Evolutionary conservation across 2,113 vertebrate genomes (phyloP).

Genomic region (Baryphthengus martii): DNA sequence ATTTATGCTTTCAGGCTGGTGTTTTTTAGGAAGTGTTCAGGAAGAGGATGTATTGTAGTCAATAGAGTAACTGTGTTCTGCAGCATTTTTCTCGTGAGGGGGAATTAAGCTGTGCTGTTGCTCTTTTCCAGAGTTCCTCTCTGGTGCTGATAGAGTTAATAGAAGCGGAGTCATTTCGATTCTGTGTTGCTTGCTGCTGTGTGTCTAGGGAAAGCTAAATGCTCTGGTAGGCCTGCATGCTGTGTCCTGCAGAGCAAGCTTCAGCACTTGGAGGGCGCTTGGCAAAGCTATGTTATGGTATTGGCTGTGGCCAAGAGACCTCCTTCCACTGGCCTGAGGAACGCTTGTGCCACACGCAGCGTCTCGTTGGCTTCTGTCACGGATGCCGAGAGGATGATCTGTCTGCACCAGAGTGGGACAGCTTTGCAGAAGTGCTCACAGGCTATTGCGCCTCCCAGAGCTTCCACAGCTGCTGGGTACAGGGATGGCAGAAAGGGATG

Average conservation of each 20-base stretch:
- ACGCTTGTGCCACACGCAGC: background rate
- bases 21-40: background rate
- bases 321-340: background rate
- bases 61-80: background rate
- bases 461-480: background rate
- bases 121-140: background rate
- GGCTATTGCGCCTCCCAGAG: background rate
- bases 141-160: slow-evolving; percentile 6
- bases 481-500: background rate
- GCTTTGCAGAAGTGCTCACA: background rate
- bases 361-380: background rate
- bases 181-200: background rate
- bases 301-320: background rate
- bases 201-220: slow-evolving; percentile 14
- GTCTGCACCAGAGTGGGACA: fast-evolving
- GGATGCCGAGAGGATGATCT: background rate
- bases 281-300: background rate
- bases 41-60: background rate
- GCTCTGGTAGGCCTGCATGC: background rate
- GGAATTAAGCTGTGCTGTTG: background rate
- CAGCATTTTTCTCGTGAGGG: background rate
- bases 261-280: background rate
- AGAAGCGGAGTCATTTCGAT: background rate
- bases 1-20: background rate
- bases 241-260: slow-evolving; percentile 35